Evolutionary conservation across 1,140 invertebrate species (phyloP).

Genomic region (Charaxes varanes): DNA sequence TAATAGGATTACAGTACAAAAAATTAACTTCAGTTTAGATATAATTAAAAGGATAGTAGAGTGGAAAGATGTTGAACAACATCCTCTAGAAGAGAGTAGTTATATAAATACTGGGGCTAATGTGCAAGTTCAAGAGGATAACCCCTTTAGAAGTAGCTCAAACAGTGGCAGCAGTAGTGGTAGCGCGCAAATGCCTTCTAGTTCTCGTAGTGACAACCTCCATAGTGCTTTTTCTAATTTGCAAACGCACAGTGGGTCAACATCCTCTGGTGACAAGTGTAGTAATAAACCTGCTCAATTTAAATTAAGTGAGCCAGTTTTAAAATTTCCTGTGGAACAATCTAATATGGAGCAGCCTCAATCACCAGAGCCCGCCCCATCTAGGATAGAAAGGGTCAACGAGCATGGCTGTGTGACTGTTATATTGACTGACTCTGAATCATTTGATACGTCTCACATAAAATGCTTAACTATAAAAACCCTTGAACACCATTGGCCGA

Average conservation of each 20-base stretch:
- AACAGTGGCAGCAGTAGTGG: constrained; percentile 45
- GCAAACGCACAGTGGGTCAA: constrained; percentile 55
- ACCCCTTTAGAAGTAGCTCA: constrained; percentile 55
- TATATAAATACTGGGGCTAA: constrained; percentile 50
- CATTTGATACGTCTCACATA: constrained; percentile 85
- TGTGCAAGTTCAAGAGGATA: constrained; percentile 53
- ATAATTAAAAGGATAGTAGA: constrained; percentile 89
- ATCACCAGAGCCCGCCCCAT: constrained; percentile 44
- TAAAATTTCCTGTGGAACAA: constrained; percentile 47
- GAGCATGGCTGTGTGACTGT: constrained; percentile 78
- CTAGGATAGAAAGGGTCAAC: constrained; percentile 57
- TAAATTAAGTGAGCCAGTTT: constrained; percentile 56
- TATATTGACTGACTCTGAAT: constrained; percentile 83
- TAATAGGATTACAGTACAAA: constrained; percentile 75
- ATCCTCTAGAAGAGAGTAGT: constrained; percentile 84
- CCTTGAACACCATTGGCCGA: constrained; percentile 87
- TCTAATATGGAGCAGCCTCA: constrained; percentile 37
- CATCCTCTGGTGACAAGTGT: constrained; percentile 41
- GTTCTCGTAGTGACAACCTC: constrained; percentile 50
- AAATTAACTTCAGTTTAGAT: constrained; percentile 88
- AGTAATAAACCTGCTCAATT: constrained; percentile 39
- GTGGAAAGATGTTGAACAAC: constrained; percentile 88
- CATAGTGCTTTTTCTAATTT: constrained; percentile 64
- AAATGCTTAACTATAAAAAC: constrained; percentile 90
- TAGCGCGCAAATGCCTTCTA: constrained; percentile 38